A percentile compares a stretch with the other conserved stretches of the same genome.
Evolutionary conservation across 2,113 vertebrate species (phyloP).

Genomic region (Sialia sialis): DNA sequence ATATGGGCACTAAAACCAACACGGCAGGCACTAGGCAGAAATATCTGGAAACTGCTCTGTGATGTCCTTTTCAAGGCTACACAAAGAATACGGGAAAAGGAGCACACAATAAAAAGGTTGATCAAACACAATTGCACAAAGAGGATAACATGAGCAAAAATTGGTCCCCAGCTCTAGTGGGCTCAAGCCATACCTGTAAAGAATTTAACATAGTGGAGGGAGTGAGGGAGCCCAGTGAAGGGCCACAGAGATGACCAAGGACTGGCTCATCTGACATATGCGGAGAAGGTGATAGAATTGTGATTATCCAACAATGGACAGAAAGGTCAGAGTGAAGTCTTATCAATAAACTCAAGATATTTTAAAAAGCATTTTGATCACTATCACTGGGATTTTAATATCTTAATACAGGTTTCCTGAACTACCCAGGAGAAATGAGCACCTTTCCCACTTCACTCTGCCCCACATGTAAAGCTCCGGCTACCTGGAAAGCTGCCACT

Average conservation of each 20-base stretch:
- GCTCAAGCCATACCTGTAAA: not conserved
- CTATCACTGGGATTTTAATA: not conserved
- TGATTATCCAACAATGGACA: not conserved
- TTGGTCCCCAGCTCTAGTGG: not conserved
- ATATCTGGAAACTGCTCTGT: not conserved
- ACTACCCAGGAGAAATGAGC: not conserved
- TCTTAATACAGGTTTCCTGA: not conserved
- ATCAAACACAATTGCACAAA: not conserved
- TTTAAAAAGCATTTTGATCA: not conserved
- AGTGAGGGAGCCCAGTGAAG: not conserved
- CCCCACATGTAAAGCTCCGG: rapidly evolving
- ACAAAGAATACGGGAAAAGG: not conserved
- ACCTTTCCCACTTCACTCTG: not conserved
- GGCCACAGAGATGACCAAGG: not conserved
- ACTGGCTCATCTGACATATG: not conserved
- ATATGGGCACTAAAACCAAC: not conserved
- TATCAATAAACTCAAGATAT: not conserved
- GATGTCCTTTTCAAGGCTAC: not conserved
- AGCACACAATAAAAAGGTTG: not conserved
- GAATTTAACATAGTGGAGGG: not conserved
- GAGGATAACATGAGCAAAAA: not conserved
- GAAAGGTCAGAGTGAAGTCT: not conserved
- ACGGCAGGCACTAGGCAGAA: rapidly evolving
- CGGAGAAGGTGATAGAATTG: not conserved
- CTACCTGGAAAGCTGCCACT: not conserved